Evolutionary conservation across 1,140 invertebrate genomes (phyloP), one percentile per base, ranked within the genome.

Genomic region (Diachasmimorpha longicaudata): DNA sequence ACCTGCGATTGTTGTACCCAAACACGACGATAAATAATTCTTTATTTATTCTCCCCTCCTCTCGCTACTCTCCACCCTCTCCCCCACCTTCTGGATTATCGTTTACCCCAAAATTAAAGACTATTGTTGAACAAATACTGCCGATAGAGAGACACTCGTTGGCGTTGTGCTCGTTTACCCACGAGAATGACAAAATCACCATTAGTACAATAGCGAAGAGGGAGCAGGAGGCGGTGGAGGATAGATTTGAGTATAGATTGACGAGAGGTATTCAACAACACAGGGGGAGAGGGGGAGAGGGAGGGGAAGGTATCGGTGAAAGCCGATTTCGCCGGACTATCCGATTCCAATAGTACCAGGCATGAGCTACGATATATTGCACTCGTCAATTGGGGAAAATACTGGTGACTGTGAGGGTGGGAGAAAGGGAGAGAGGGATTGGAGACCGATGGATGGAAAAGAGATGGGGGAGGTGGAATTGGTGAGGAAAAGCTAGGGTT

Each of bases 301-400:
- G n/a, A n/a, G n/a, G n/a, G n/a, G n/a, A n/a, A n/a, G n/a, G n/a
- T n/a, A n/a, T n/a, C n/a, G n/a, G 19, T 55, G n/a, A 16, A 63
- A 31, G 58, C 58, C 23, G 58, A 63, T 63, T 23, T 63, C 21
- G 23, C 13, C 58, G 23, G 23, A 63, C 58, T 63, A 63, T 25
- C 19, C 23, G 58, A 63, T 63, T 63, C 58, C 58, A 63, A 63
- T 63, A 63, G 58, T 25, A 6, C 58, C 52, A 58, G 19, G 52
- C 21, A 10, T 16, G 48, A 63, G 5, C 58, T 9, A 63, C 58
- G 58, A 63, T 63, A 63, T 63, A 63, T 63, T 63, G 58, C 58
- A 63, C 58, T 63, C 58, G 58, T 63, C 58, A 63, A 63, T 63
- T 63, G 58, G 58, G 19, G 58, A 31, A 63, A 63, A 63, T 25